phyloP scores from a whole-genome alignment of 2,888 invertebrate species.

The Aelia acuminata region DNA sequence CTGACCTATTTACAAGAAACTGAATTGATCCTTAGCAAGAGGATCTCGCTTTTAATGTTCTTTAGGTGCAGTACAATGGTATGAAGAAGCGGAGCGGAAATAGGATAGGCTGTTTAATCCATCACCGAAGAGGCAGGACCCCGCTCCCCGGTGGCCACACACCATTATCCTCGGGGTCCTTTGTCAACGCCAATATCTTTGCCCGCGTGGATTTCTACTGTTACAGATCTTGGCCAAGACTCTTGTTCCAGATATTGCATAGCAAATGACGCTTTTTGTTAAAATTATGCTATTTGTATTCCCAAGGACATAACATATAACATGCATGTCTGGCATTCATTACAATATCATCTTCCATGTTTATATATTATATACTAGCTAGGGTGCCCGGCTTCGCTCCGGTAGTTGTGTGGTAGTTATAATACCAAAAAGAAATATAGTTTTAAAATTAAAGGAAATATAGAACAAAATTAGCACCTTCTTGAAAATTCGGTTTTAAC shows the following conservation, averaged over 20 bases:
- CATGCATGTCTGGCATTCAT: too few relatives aligned
- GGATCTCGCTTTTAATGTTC: background rate
- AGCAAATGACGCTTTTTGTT: too few relatives aligned
- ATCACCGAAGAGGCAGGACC: background rate
- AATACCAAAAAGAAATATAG: too few relatives aligned
- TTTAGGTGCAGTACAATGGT: background rate
- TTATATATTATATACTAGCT: too few relatives aligned
- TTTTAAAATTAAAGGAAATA: too few relatives aligned
- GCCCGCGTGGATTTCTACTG: background rate
- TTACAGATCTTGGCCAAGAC: background rate
- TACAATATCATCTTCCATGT: too few relatives aligned
- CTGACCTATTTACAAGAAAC: background rate
- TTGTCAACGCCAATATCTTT: conserved; percentile 8
- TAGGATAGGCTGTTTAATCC: conserved; percentile 37
- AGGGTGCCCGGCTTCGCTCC: too few relatives aligned
- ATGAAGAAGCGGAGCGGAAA: background rate
- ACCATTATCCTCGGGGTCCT: background rate
- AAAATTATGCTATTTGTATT: too few relatives aligned
- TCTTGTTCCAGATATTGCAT: background rate
- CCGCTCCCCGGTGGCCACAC: background rate
- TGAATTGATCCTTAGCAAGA: background rate
- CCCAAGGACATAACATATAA: too few relatives aligned
- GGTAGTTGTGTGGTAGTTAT: too few relatives aligned
- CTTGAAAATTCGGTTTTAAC: too few relatives aligned
- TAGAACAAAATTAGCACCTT: too few relatives aligned